phyloP scores from a whole-genome alignment of 2,113 vertebrate genomes.

The Cyanoderma ruficeps region DNA sequence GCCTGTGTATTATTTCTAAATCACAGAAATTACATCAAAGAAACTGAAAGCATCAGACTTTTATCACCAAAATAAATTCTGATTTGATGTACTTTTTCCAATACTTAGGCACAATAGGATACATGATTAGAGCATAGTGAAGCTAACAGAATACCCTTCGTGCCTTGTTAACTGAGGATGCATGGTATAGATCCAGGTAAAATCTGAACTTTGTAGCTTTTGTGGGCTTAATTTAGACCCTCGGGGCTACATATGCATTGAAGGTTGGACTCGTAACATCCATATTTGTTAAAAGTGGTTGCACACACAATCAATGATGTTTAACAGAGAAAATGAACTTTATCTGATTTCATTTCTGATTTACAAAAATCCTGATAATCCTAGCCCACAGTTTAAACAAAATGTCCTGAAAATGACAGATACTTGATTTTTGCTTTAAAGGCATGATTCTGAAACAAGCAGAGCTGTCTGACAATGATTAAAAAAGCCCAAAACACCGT shows the following conservation, averaged over 20 bases:
- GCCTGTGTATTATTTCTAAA: not conserved
- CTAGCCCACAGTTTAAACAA: not conserved
- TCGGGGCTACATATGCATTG: not conserved
- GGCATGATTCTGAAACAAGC: not conserved
- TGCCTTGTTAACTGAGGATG: constrained; percentile 27
- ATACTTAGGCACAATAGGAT: constrained; percentile 1
- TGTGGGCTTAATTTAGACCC: constrained; percentile 18
- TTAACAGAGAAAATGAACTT: not conserved
- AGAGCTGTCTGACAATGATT: not conserved
- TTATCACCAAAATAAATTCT: constrained; percentile 37
- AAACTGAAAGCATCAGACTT: not conserved
- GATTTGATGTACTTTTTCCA: not conserved
- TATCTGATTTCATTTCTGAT: not conserved
- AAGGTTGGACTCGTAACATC: not conserved
- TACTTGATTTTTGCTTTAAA: not conserved
- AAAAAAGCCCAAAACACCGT: not conserved
- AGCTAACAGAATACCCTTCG: not conserved
- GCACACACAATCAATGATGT: not conserved
- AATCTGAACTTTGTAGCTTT: constrained; percentile 9
- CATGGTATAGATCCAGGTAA: not conserved
- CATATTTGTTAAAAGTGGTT: not conserved
- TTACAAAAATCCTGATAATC: not conserved
- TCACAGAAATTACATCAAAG: constrained; percentile 7
- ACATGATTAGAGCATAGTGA: not conserved
- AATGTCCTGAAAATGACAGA: not conserved